A percentile compares a stretch with the other conserved stretches of the same genome.
Evolutionary conservation across 1,140 invertebrate species (phyloP).

Genomic region (Lasioglossum baleicum): DNA sequence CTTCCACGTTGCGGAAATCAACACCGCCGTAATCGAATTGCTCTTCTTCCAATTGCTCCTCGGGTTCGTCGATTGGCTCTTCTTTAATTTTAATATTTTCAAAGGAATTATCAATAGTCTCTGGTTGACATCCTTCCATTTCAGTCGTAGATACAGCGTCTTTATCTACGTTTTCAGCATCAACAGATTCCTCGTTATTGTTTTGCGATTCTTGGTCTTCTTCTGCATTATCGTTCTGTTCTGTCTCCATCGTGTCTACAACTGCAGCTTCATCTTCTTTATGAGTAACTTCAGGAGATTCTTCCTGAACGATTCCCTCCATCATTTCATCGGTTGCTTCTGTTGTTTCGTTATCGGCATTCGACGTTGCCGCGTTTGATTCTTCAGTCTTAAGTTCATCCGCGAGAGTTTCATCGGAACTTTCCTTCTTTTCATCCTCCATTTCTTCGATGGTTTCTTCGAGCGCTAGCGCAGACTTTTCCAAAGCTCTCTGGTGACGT

Average conservation of each 20-base stretch:
- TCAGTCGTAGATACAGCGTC: constrained; percentile 20
- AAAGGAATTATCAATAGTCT: constrained; percentile 49
- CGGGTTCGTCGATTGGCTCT: constrained; percentile 71
- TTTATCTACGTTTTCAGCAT: constrained; percentile 34
- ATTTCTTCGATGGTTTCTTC: constrained; percentile 70
- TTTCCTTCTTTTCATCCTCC: constrained; percentile 65
- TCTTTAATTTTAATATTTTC: constrained; percentile 83
- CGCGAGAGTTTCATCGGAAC: constrained; percentile 62
- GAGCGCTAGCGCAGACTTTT: constrained; percentile 63
- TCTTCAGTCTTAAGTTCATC: constrained; percentile 79
- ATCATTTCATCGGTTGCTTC: constrained; percentile 14
- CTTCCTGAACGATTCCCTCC: constrained; percentile 1
- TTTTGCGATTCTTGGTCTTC: constrained; percentile 75
- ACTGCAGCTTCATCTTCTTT: constrained; percentile 70
- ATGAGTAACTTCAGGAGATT: constrained; percentile 25
- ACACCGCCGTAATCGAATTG: constrained; percentile 24
- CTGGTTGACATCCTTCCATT: constrained; percentile 64
- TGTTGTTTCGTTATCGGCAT: constrained; percentile 13
- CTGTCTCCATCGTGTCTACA: constrained; percentile 64
- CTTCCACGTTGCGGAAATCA: constrained; percentile 75
- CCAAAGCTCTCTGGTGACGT: constrained; percentile 64
- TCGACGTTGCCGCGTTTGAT: constrained; percentile 38
- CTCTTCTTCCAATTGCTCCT: constrained; percentile 50
- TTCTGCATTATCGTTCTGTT: constrained; percentile 70
- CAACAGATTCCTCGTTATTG: constrained; percentile 45